Percentiles rank a stretch among this genome's conserved stretches.
Conservation (phyloP, 2,888 invertebrate species). For the Cecidostiba fungosa region DNA sequence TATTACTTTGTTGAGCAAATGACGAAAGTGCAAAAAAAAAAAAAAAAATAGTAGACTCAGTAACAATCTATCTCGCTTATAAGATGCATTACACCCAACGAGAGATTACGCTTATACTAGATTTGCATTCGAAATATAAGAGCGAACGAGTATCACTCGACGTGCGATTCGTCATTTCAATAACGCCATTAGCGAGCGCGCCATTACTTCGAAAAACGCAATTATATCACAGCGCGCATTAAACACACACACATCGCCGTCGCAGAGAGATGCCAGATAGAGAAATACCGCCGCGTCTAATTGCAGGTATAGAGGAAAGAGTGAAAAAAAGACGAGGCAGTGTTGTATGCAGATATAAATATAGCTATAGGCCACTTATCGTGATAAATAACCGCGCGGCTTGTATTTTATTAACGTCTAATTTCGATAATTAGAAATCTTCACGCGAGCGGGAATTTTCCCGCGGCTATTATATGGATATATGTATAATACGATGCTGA, state of each 20-base stretch:
- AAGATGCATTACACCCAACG: no score
- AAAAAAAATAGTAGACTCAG: neutral
- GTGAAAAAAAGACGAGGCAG: neutral
- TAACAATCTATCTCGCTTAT: neutral
- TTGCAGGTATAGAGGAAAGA: slow-evolving; percentile 6
- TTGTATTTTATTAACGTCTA: slow-evolving; percentile 51
- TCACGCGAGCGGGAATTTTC: slow-evolving; percentile 20
- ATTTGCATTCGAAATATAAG: neutral
- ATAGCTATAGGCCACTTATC: slow-evolving; percentile 33
- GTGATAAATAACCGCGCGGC: slow-evolving; percentile 49
- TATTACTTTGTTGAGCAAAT: neutral
- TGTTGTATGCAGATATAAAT: neutral
- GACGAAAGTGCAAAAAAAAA: neutral
- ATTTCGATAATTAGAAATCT: slow-evolving; percentile 55
- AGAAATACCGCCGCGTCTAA: slow-evolving; percentile 28
- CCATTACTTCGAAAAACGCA: slow-evolving; percentile 36
- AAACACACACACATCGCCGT: slow-evolving; percentile 41
- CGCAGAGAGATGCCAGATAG: slow-evolving; percentile 39
- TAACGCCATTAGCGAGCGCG: slow-evolving; percentile 49
- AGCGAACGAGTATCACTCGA: neutral
- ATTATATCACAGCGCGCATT: slow-evolving; percentile 52
- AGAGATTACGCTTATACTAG: no score
- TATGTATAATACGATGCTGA: neutral
- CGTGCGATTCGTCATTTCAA: slow-evolving; percentile 52
- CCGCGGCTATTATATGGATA: neutral